Conservation (phyloP, 2,113 vertebrate species). For the Spilogale gracilis region DNA sequence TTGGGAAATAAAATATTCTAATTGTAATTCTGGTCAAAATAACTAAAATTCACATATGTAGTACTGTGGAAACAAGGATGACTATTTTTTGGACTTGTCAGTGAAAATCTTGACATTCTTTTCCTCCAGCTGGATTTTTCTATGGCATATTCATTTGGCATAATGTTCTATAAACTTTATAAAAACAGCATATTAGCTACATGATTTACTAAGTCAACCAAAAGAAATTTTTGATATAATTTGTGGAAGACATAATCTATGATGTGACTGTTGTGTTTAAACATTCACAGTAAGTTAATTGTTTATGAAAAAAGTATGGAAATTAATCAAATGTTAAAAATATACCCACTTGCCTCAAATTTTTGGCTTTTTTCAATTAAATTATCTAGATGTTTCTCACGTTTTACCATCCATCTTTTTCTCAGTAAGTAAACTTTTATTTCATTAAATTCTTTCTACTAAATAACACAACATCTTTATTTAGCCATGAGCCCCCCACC, state of each 20-base stretch:
- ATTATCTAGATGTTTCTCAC: neutral
- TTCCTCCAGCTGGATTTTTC: neutral
- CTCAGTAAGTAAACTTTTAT: neutral
- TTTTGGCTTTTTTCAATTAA: neutral
- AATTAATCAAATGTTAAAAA: neutral
- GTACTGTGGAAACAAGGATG: neutral
- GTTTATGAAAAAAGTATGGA: neutral
- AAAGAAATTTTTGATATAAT: neutral
- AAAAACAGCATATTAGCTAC: neutral
- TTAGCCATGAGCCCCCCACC: neutral
- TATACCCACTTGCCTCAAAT: neutral
- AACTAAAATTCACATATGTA: neutral
- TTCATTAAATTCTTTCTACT: constrained; percentile 2
- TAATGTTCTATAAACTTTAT: neutral
- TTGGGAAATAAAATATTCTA: neutral
- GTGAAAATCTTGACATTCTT: neutral
- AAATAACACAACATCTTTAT: neutral
- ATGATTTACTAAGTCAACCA: neutral
- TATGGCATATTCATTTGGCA: neutral
- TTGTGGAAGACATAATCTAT: neutral
- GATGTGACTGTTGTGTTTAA: neutral
- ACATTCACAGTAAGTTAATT: neutral
- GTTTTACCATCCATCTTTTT: neutral
- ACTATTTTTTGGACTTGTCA: neutral
- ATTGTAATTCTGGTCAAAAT: neutral